Conservation (phyloP, 2,113 vertebrate genomes). For the Pangasianodon gigas region DNA sequence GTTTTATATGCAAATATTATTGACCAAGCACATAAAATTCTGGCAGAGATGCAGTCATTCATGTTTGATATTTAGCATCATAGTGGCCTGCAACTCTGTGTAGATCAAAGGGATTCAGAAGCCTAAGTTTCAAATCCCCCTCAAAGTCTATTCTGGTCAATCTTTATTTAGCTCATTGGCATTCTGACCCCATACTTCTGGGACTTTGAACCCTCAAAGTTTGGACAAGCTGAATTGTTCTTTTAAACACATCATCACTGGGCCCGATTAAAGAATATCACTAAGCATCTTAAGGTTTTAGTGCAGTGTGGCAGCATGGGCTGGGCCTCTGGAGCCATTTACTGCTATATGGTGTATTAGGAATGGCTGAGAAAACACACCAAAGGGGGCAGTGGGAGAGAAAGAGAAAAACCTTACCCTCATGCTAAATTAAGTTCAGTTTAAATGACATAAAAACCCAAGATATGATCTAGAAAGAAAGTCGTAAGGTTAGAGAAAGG, state of each 20-base stretch:
- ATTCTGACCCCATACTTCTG: constrained; percentile 77
- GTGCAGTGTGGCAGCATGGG: constrained; percentile 69
- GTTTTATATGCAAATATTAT: constrained; percentile 48
- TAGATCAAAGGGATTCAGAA: constrained; percentile 76
- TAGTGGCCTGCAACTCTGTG: constrained; percentile 67
- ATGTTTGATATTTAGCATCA: constrained; percentile 69
- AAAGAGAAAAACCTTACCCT: constrained; percentile 24
- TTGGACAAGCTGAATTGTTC: constrained; percentile 77
- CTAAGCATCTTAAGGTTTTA: constrained; percentile 81
- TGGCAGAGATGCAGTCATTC: constrained; percentile 52
- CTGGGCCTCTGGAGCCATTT: constrained; percentile 64
- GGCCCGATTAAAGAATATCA: constrained; percentile 76
- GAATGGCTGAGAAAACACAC: constrained; percentile 57
- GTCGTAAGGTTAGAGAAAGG: constrained; percentile 45
- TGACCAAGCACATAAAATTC: constrained; percentile 45
- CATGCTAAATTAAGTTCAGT: constrained; percentile 51
- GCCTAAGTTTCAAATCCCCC: constrained; percentile 74
- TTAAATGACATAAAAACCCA: constrained; percentile 49
- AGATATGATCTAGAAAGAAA: constrained; percentile 45
- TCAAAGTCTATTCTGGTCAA: constrained; percentile 75
- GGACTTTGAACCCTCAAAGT: constrained; percentile 79
- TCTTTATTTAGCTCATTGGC: constrained; percentile 81
- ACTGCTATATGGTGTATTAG: constrained; percentile 61
- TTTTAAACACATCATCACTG: constrained; percentile 81
- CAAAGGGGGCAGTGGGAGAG: constrained; percentile 44